Evolutionary conservation across 2,888 invertebrate genomes (phyloP).

Genomic region (Drosophila meridionalis): DNA sequence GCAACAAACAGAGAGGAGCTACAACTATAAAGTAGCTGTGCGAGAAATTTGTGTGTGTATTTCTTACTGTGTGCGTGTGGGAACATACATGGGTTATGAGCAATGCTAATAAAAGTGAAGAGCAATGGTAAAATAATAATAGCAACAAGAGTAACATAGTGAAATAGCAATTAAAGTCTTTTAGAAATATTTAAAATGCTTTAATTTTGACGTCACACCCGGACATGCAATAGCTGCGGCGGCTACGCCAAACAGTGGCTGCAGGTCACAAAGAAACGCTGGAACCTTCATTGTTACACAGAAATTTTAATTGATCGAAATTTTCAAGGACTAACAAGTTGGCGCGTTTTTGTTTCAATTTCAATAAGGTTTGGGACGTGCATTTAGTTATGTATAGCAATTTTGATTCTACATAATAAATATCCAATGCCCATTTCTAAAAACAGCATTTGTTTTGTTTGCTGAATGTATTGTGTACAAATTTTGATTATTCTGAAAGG

Average conservation of each 20-base stretch:
- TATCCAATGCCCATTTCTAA: not conserved
- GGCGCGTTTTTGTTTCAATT: constrained; percentile 41
- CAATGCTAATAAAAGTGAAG: constrained; percentile 58
- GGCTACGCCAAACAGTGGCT: constrained; percentile 4
- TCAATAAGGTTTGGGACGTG: constrained; percentile 42
- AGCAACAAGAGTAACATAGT: constrained; percentile 41
- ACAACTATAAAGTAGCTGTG: constrained; percentile 71
- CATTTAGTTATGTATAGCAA: constrained; percentile 5
- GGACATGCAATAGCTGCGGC: constrained; percentile 19
- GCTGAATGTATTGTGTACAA: too few relatives aligned
- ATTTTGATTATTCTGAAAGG: too few relatives aligned
- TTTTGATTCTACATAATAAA: not conserved
- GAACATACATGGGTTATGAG: constrained; percentile 21
- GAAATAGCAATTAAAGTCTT: constrained; percentile 56
- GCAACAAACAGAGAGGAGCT: constrained; percentile 39
- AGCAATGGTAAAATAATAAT: constrained; percentile 65
- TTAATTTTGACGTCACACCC: constrained; percentile 44
- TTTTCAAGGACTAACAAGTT: constrained; percentile 53
- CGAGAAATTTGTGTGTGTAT: constrained; percentile 69
- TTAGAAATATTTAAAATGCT: constrained; percentile 22
- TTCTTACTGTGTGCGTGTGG: constrained; percentile 30
- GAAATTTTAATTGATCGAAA: constrained; percentile 25
- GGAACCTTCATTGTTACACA: not conserved
- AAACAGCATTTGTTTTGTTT: too few relatives aligned
- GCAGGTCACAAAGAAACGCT: constrained; percentile 7